Evolutionary conservation across 1,140 invertebrate species (phyloP), one percentile per base, ranked within the genome.

Genomic region (Cecropterus lyciades): DNA sequence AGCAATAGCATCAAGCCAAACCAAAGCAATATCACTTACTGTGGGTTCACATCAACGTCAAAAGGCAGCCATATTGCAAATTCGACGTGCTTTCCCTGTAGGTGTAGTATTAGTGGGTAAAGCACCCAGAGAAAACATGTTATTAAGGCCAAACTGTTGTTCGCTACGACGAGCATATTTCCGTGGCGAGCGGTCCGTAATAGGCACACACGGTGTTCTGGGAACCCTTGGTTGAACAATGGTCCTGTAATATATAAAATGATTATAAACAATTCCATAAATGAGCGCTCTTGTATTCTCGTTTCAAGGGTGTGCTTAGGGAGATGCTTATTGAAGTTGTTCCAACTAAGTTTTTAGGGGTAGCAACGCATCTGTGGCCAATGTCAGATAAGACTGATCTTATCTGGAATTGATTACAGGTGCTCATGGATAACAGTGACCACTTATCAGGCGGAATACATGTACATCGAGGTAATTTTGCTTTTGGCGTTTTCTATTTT

Each of bases 21-120:
- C 59, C 15, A 20, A 62, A 62, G n/a, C 11, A 60, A 57, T 57
- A 57, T 57, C 59, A 77, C 71, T 82, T 78, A 87, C 83, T 68
- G 51, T 20, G 72, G 76, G 48, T 77, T 72, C 30, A 53, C 24
- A 59, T 84, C 79, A 7, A 65, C 62, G 53, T 87, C 75, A 65
- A 82, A 87, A 14, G 86, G 83, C 14, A 87, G 49, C 80, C 82
- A 86, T 63, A 87, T 81, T 45, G 77, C 71, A 59, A 84, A 84
- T 62, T 83, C 79, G 6, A 85, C 67, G 13, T 48, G 42, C 45
- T 79, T 77, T 53, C 77, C 70, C 56, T 79, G 72, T 11, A 73
- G 40, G 46, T 82, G 77, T 27, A 79, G 66, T 43, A 83, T 69
- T 24, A 79, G 65, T 9, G 79, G 83, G 53, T 79, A 79, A 4